Evolutionary conservation across 2,888 invertebrate genomes (phyloP), one percentile per base, ranked within the genome.

Genomic region (Plemyria rubiginata): DNA sequence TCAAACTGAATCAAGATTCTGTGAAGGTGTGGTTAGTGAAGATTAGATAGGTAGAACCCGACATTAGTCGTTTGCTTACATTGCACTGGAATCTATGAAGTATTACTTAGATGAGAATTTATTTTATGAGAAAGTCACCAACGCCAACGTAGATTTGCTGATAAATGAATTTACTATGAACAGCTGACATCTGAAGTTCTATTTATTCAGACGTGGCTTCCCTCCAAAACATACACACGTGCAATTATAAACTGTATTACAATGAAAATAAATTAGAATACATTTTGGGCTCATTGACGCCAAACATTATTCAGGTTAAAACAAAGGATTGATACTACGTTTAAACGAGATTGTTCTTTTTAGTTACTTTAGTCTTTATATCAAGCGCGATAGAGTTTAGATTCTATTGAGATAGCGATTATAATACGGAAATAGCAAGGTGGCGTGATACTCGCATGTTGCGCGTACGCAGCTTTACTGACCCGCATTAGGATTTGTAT

Each of bases 381-480:
- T 4, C 36, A 9, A 15, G 9, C 15, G 38, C 0, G 5, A 54
- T 62, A 68, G 36, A 57, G 66, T 63, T 50, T 13, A 50, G 8
- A 15, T 29, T 50, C 13, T 29, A 15, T 50, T 50, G 32, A 2
- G 32, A 8, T 29, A 22, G 6, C 7, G 22, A 64, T 66, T 40
- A 62, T 72, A 72, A 73, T 73, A 73, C 81, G 82, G 81, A 82
- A 82, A 84, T 82, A 82, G 45, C 38, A 73, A 72, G 70, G 87
- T 91, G 89, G 90, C 88, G 88, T 90, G 91, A 91, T 87, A 74
- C 74, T 79, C 80, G 82, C 82, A 81, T 82, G 64, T 56, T 59
- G 76, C 79, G 79, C 75, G 70, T 74, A 80, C 85, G 83, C 82
- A 81, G 82, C 81, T 85, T 85, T 81, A 84, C 81, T 89, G 88